Conservation (phyloP, 2,113 vertebrate genomes). For the Alligator mississippiensis region DNA sequence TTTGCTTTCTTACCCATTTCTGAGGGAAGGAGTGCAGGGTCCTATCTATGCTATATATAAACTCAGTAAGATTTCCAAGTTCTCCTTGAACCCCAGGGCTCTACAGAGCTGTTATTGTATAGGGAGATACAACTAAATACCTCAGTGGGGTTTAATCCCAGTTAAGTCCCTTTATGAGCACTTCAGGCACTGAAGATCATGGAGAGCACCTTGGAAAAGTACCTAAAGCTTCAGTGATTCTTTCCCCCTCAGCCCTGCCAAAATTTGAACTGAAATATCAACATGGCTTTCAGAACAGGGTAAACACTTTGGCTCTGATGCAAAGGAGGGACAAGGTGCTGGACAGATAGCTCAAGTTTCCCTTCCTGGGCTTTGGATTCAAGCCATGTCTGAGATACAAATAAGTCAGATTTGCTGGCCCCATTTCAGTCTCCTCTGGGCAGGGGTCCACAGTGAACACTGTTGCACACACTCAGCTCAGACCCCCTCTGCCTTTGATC, state of each 20-base stretch:
- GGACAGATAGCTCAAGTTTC: not conserved
- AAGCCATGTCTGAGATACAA: not conserved
- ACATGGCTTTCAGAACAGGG: not conserved
- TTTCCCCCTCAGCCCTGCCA: not conserved
- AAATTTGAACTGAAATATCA: not conserved
- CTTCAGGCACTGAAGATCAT: not conserved
- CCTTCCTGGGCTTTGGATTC: not conserved
- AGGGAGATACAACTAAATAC: not conserved
- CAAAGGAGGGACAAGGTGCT: not conserved
- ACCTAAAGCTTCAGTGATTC: not conserved
- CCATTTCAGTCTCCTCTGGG: not conserved
- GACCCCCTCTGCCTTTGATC: not conserved
- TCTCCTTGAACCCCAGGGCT: not conserved
- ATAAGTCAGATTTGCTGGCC: not conserved
- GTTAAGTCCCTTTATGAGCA: not conserved
- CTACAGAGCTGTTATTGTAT: not conserved
- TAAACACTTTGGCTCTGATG: not conserved
- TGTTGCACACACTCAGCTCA: not conserved
- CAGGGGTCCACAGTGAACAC: not conserved
- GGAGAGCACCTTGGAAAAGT: not conserved
- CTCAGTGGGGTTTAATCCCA: not conserved
- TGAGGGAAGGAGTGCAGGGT: not conserved
- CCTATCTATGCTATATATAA: not conserved
- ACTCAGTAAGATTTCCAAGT: not conserved
- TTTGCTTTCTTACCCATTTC: not conserved